These are phyloP conservation scores for Pomacea maculata DNA, from an alignment of 1,140 invertebrate species.

Conservation along the genomic window DNA sequence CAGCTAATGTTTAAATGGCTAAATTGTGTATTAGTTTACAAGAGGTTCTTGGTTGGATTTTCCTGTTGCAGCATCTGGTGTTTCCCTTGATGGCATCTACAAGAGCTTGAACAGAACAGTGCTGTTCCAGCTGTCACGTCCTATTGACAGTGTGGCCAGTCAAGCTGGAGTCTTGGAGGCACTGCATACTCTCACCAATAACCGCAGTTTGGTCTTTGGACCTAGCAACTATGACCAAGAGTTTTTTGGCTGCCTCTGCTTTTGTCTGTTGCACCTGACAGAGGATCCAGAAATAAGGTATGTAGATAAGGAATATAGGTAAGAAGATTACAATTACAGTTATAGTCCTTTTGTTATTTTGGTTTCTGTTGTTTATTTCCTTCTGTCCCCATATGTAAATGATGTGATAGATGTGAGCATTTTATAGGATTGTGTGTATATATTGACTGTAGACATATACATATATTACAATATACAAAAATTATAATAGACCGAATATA, in stretches of 20 bases:
- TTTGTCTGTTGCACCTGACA: conserved; percentile 93
- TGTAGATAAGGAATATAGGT: conserved; percentile 21
- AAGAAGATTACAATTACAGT: background rate
- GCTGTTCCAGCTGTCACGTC: conserved; percentile 89
- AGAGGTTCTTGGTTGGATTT: background rate
- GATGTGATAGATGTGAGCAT: background rate
- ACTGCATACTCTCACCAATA: conserved; percentile 90
- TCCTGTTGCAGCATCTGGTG: conserved; percentile 57
- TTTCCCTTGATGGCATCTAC: conserved; percentile 81
- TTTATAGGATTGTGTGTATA: background rate
- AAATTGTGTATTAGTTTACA: background rate
- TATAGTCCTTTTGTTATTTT: background rate
- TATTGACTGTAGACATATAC: no score
- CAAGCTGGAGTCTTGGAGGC: conserved; percentile 93
- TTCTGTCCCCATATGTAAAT: background rate
- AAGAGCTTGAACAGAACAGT: conserved; percentile 94
- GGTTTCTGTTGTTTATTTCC: background rate
- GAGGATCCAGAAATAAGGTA: conserved; percentile 86
- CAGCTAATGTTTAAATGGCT: background rate
- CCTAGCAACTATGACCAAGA: conserved; percentile 94
- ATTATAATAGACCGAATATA: no score
- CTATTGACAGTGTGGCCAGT: conserved; percentile 81
- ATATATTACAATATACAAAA: no score
- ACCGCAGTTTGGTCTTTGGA: conserved; percentile 85
- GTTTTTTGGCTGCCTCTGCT: conserved; percentile 94